Evolutionary conservation across 2,113 vertebrate genomes (phyloP), one percentile per base, ranked within the genome.

Genomic region (Malurus melanocephalus): DNA sequence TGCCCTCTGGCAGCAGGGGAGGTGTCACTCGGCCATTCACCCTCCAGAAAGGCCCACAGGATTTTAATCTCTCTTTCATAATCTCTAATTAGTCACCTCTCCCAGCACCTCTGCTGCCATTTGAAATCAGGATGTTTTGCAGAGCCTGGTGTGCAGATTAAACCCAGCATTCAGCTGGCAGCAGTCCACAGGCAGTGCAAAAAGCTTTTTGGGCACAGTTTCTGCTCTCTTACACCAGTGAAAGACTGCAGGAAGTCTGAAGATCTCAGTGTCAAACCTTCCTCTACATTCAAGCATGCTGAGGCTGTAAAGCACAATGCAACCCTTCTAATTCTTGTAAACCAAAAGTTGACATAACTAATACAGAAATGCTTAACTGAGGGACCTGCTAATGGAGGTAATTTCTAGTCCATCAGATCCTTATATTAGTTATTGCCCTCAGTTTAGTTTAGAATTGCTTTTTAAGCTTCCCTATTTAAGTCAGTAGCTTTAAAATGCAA

Each of bases 361-460:
- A 94, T 76, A 62, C 9, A 90, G 72, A 64, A 91, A 92, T 69
- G 68, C 48, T 94, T 89, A 92, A 87, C 79, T 35, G 84, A 89
- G 65, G 40, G 48, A 80, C 56, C 75, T 81, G 61, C 32, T 93
- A 95, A 91, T 68, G 73, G 74, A 89, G 92, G 82, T 89, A 79
- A 95, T 96, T 95, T 93, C 89, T 81, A 35, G 40, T 68, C 90
- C 77, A 83, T 89, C 88, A 91, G 83, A 93, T 45, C 68, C 53
- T 93, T 90, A 20, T 71, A 87, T 93, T 83, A 93, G 80, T 95
- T 93, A 87, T 85, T 49, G 42, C 75, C 51, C 57, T 79, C 79
- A 67, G 84, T 93, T 92, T 95, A 87, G 88, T 75, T 92, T 66
- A 88, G 87, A 95, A 92, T 84, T 88, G 88, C 55, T 95, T 95